Base-by-base conservation (phyloP, 2,888 invertebrate genomes). In the Pandemis cinnamomeana region DNA sequence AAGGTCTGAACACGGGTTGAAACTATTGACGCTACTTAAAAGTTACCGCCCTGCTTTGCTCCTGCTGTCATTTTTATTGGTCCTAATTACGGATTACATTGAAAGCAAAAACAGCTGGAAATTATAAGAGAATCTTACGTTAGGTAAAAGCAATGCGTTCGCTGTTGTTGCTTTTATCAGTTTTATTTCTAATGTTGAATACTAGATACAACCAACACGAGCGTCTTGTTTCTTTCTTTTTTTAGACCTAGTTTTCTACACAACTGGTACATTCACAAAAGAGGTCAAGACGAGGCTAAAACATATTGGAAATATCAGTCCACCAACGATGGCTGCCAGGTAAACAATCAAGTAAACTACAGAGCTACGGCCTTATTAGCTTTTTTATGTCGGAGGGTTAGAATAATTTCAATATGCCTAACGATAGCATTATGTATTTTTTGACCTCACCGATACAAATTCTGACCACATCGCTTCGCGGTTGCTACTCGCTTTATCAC, bases 1-100 rank as follows among this genome's bases (percentile, higher is more conserved):
- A 76, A 78, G 80, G 82, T 84, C 66, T 27, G 41, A 15, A 51
- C 53, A 8, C 11, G 58, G 60, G 69, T 58, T 60, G 63, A 53
- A 72, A 73, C 41, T 68, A 73, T 70, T 70, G 66, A 74, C 70
- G 51, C 53, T 67, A 70, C 53, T 74, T 74, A 58, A 74, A 36
- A 53, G 42, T 58, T 58, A 63, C 48, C 51, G 41, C 58, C 20
- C 55, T 48, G 61, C 64, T 70, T 66, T 46, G 64, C 73, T 27
- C 51, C 46, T 36, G 73, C 15, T 74, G 73, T 70, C 70, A 70
- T 58, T 71, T 76, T 72, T 72, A 75, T 75, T 72, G 61, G 51
- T 11, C 11, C 69, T 69, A 42, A 63, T 72, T 72, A 55, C 42
- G 51, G 61, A 68, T 75, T 72, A 71, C 69, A 46, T 10, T 11